phyloP scores from a whole-genome alignment of 2,888 invertebrate species.

The Empis stercorea region DNA sequence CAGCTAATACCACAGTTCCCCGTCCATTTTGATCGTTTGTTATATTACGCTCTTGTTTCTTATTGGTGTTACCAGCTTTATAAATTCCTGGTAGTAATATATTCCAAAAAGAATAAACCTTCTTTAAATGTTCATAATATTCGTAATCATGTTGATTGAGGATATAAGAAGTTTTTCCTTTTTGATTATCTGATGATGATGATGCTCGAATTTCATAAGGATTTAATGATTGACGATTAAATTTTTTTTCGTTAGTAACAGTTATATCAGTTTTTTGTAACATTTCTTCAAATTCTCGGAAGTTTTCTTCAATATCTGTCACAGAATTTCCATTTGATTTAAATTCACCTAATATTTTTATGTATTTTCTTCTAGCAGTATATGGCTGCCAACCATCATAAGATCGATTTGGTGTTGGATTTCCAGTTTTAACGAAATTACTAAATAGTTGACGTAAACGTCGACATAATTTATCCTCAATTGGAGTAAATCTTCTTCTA shows the following conservation, averaged over 20 bases:
- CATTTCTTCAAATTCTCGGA: slow-evolving; percentile 24
- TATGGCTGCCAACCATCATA: slow-evolving; percentile 49
- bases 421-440: slow-evolving; percentile 43
- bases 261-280: slow-evolving; percentile 15
- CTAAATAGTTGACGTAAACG: slow-evolving; percentile 39
- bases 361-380: slow-evolving; percentile 27
- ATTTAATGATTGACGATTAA: slow-evolving; percentile 13
- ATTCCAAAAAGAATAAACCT: slow-evolving; percentile 33
- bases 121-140: slow-evolving; percentile 28
- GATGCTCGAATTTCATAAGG: slow-evolving; percentile 8
- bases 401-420: slow-evolving; percentile 42
- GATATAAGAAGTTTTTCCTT: slow-evolving; percentile 12
- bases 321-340: slow-evolving; percentile 8
- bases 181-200: slow-evolving; percentile 1
- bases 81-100: slow-evolving; percentile 23
- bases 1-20: slow-evolving; percentile 12
- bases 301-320: slow-evolving; percentile 18
- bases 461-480: slow-evolving; percentile 45
- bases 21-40: slow-evolving; percentile 11
- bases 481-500: slow-evolving; percentile 44
- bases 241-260: slow-evolving; percentile 4
- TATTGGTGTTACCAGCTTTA: neutral
- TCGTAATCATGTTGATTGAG: slow-evolving; percentile 22
- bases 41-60: neutral
- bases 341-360: slow-evolving; percentile 28